A percentile compares a stretch with the other conserved stretches of the same genome.
Conservation (phyloP, 2,113 vertebrate species). For the Caloenas nicobarica region DNA sequence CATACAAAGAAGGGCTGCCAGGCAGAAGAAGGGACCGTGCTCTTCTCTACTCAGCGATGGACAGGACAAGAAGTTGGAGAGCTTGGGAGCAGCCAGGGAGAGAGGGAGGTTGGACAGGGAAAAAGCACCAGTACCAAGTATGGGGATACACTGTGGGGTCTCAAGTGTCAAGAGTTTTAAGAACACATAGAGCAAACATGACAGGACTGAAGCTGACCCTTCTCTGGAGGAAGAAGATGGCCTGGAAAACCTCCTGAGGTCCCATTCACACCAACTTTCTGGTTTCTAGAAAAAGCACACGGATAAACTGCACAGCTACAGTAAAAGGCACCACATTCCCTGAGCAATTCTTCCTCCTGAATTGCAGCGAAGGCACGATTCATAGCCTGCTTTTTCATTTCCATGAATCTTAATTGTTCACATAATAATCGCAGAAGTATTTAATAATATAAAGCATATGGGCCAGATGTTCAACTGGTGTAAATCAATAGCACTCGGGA, state of each 20-base stretch:
- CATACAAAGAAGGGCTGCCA: not conserved
- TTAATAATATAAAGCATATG: conserved; percentile 65
- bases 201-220: not conserved
- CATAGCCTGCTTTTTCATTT: conserved; percentile 48
- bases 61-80: not conserved
- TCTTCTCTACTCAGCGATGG: not conserved
- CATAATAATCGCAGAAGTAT: conserved; percentile 60
- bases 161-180: not conserved
- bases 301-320: not conserved
- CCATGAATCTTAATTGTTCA: conserved; percentile 63
- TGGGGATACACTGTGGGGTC: not conserved
- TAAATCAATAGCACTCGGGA: conserved; percentile 37
- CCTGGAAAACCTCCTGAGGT: not conserved
- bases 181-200: not conserved
- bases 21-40: not conserved
- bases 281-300: not conserved
- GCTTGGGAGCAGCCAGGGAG: not conserved
- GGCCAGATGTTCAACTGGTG: conserved; percentile 63
- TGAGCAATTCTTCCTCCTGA: not conserved
- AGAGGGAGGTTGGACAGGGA: not conserved
- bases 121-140: not conserved
- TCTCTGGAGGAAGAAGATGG: not conserved
- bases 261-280: not conserved
- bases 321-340: not conserved
- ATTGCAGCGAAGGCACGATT: conserved; percentile 24